A percentile compares a stretch with the other conserved stretches of the same genome.
phyloP scores from a whole-genome alignment of 2,113 vertebrate genomes.

The Clarias magur region DNA sequence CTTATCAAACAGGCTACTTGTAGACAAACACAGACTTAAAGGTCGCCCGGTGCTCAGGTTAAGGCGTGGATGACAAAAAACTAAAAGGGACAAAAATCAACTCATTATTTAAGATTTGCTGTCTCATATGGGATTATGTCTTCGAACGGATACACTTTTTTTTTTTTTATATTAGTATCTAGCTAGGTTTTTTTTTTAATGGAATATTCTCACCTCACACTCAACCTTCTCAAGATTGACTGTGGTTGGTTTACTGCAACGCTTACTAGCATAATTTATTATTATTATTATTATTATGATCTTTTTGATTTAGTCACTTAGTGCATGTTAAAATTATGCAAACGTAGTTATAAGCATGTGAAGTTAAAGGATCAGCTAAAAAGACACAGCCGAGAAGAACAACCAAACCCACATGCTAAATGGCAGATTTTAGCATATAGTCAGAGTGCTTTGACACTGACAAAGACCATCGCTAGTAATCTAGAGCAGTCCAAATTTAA shows the following conservation, averaged over 20 bases:
- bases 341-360: background rate
- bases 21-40: background rate
- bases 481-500: slow-evolving; percentile 58
- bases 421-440: slow-evolving; percentile 29
- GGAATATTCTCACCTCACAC: background rate
- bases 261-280: background rate
- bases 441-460: slow-evolving; percentile 32
- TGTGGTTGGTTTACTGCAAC: background rate
- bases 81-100: background rate
- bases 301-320: background rate
- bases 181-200: background rate
- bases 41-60: background rate
- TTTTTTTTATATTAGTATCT: background rate
- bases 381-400: background rate
- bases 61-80: background rate
- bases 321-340: background rate
- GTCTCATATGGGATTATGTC: background rate
- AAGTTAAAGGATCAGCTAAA: slow-evolving; percentile 2
- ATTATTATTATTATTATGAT: background rate
- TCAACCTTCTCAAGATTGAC: background rate
- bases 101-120: background rate
- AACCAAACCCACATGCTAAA: slow-evolving; percentile 13
- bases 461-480: slow-evolving; percentile 41
- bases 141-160: background rate
- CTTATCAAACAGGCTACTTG: slow-evolving; percentile 6